phyloP scores from a whole-genome alignment of 2,113 vertebrate species.

The Psittacula cyanocephala region DNA sequence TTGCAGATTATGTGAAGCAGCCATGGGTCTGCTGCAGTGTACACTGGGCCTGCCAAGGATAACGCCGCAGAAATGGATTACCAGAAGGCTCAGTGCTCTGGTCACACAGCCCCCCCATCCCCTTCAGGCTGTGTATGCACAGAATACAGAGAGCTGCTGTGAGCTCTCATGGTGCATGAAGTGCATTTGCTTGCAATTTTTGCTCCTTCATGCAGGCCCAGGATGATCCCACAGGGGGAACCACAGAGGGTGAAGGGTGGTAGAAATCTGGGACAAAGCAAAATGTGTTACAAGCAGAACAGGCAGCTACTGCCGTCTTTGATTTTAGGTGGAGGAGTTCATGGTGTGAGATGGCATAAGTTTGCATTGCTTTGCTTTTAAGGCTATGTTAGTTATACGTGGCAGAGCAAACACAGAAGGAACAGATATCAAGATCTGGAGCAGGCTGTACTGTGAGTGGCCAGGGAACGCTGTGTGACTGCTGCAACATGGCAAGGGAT shows the following conservation, averaged over 20 bases:
- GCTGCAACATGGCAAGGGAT: not conserved
- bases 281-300: not conserved
- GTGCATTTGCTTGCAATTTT: not conserved
- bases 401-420: not conserved
- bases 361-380: not conserved
- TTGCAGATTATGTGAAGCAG: not conserved
- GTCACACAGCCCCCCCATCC: not conserved
- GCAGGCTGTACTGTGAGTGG: not conserved
- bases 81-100: not conserved
- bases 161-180: not conserved
- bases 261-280: not conserved
- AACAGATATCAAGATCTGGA: not conserved
- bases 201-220: not conserved
- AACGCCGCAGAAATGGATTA: not conserved
- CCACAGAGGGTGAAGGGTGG: not conserved
- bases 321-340: not conserved
- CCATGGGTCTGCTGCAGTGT: not conserved
- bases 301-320: not conserved
- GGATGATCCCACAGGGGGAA: not conserved
- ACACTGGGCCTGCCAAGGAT: not conserved
- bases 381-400: not conserved
- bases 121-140: not conserved
- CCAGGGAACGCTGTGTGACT: not conserved
- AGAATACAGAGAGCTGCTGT: not conserved
- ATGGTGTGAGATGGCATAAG: not conserved